Base-by-base conservation (phyloP, 2,113 vertebrate species). In the Elgaria multicarinata region DNA sequence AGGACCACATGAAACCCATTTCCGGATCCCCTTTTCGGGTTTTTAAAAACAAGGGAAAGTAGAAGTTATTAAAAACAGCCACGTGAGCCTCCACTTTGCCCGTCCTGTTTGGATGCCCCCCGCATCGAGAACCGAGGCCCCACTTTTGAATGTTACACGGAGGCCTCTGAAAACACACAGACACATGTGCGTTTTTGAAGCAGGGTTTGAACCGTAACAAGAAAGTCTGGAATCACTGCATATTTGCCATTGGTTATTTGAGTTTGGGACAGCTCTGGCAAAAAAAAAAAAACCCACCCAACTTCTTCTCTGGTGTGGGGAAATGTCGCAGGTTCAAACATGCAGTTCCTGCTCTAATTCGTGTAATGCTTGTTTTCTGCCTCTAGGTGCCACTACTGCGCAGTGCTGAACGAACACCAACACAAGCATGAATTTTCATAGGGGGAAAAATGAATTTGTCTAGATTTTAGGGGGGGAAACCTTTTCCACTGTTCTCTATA, bases 31-130 rank as follows among this genome's bases (percentile, higher is more conserved):
- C 93, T 93, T 7, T 95, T 94, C 88, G 92, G 66, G 31, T 85
- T 86, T 93, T 88, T 78, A 93, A 95, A 92, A 94, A 83, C 92
- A 94, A 92, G 53, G 90, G 89, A 94, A 96, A 92, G 93, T 87
- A 90, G 91, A 85, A 88, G 90, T 93, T 46, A 87, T 87, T 46
- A 77, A n/a, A 88, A 90, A 95, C 90, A 93, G 93, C 91, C n/a
- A 20, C 42, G 94, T 86, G 66, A 22, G 89, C 90, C 74, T 18
- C 87, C 67, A 12, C 31, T 67, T n/a, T n/a, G n/a, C n/a, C n/a
- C n/a, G n/a, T n/a, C n/a, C n/a, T n/a, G n/a, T n/a, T 46, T 12
- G 72, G 44, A 13, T 0, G 89, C 90, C 80, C 90, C 33, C 62
- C 62, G 7, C 87, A 85, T 0, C n/a, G 33, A n/a, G 0, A 77